Evolutionary conservation across 2,797 vertebrate species (phyloP), one percentile per base, ranked within the genome.

Genomic region (Pogonophryne albipinna): DNA sequence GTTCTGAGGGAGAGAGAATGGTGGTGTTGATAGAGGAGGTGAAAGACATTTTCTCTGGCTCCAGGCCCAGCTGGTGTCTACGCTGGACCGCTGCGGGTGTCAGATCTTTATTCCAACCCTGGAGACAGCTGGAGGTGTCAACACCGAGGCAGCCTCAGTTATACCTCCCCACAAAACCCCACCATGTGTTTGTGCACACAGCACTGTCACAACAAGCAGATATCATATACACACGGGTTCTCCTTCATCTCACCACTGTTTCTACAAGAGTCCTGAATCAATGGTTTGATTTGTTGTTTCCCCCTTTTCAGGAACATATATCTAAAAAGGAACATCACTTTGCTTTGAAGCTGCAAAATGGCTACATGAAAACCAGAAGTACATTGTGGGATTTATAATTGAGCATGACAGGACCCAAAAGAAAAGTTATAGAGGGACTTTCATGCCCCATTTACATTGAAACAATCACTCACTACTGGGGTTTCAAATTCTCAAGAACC

Each of bases 61-160:
- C 87, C 81, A 84, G 86, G 86, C 93, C 93, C 92, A 89, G 93
- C 88, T 92, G 92, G 90, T 92, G 93, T 93, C 93, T 93, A 74
- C 84, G 63, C 84, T 64, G 83, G 78, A 83, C 85, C 79, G 74
- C 87, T 87, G 82, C 51, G 79, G 88, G 91, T 93, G 93, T 95
- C 91, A 89, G 91, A 93, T 95, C 94, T 93, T 92, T 87, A 90
- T 91, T 93, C 93, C 92, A 89, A 79, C 89, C 90, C 93, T 82
- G 86, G 84, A 93, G 94, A 95, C 94, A 95, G 94, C 94, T 95
- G 95, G 92, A 94, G 93, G 90, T 95, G 94, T 95, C 93, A 94
- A 94, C 94, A 73, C 93, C 76, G 78, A 62, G 80, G 87, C 79
- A 70, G 88, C 83, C 88, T 92, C 85, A 78, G 89, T 92, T 91